Base-by-base conservation (phyloP, 2,113 vertebrate genomes). In the Leptosomus discolor region DNA sequence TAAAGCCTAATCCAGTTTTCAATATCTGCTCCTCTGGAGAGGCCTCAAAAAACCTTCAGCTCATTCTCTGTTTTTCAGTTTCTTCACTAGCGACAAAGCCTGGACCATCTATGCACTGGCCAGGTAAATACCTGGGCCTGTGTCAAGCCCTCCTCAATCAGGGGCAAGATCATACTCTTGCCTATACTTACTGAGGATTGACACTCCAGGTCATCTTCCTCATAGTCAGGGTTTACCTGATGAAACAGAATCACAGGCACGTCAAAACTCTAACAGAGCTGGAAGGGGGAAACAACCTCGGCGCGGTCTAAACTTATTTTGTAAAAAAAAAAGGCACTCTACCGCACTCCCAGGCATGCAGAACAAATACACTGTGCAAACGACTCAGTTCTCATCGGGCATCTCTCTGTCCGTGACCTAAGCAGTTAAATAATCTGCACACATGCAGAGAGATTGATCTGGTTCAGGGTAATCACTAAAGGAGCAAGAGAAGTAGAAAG, bases 211-310 rank as follows among this genome's bases (percentile, higher is more conserved):
- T 98, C 99, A 96, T 99, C 99, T 97, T 99, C 99, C 97, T 99
- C 99, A 98, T 99, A 99, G 97, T 99, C 99, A 97, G 98, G 98
- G 98, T 99, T 99, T 97, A 99, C 99, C 99, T 99, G 98, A 96
- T 97, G 97, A 84, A 96, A 98, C 96, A 98, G 98, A 98, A 98
- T 95, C 98, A 98, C 94, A 97, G 97, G 98, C 97, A 98, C n/a
- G 97, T 98, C 97, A 98, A 97, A 94, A 92, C 69, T 96, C 81
- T 97, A 96, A 98, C 98, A 84, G 53, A 74, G 96, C 75, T 86
- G 82, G 32, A 74, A 14, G 80, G 2, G 69, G 88, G 70, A 98
- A 98, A 76, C 97, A 98, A 98, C 61, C 94, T 98, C 98, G 80
- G 73, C n/a, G 23, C 5, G 24, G 21, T 37, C 57, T 92, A 5